Evolutionary conservation across 2,113 vertebrate genomes (phyloP).

Genomic region (Anas platyrhynchos): DNA sequence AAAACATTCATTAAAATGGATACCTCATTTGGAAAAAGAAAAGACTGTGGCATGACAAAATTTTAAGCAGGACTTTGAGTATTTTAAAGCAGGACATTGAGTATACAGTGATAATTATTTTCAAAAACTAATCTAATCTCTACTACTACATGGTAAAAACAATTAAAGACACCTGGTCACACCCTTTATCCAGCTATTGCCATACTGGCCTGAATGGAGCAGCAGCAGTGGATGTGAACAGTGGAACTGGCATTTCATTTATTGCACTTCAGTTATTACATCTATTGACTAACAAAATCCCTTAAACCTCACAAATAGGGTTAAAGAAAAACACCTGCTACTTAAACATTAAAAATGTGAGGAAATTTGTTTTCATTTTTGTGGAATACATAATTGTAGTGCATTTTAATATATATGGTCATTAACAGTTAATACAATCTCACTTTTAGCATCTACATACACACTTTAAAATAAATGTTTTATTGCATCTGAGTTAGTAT

Average conservation of each 20-base stretch:
- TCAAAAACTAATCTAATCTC: background rate
- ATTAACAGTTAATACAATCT: background rate
- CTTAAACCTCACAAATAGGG: background rate
- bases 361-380: background rate
- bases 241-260: background rate
- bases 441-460: background rate
- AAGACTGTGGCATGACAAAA: background rate
- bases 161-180: background rate
- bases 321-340: background rate
- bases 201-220: background rate
- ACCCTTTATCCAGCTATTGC: background rate
- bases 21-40: background rate
- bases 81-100: background rate
- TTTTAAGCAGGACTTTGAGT: background rate
- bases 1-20: background rate
- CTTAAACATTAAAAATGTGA: background rate
- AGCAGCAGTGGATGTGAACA: background rate
- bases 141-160: background rate
- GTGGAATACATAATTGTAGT: background rate
- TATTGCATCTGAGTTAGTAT: rapidly evolving
- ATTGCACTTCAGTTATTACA: background rate
- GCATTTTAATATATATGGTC: background rate
- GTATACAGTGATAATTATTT: background rate
- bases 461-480: background rate
- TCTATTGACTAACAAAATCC: background rate